A percentile compares a stretch with the other conserved stretches of the same genome.
phyloP scores from a whole-genome alignment of 2,888 invertebrate species.

The Junonia oenone region DNA sequence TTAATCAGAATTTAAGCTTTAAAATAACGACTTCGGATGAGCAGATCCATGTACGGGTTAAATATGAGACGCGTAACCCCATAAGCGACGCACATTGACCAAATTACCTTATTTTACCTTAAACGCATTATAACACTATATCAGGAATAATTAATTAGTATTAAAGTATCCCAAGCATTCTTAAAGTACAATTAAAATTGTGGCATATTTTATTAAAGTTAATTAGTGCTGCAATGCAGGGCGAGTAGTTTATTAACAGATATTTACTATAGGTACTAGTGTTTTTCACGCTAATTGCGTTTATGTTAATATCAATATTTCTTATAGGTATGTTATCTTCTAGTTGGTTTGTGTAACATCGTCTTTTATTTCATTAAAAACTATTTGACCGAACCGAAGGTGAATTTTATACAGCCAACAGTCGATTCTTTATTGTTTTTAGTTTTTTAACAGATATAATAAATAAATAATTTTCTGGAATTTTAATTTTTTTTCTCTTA shows the following conservation, averaged over 20 bases:
- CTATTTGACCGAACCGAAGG: too few species aligned
- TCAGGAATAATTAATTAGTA: constrained; percentile 13
- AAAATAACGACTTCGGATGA: not conserved
- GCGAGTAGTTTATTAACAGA: not conserved
- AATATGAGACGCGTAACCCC: constrained; percentile 14
- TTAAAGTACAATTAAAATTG: constrained; percentile 15
- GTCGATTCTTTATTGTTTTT: too few species aligned
- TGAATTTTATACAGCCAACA: too few species aligned
- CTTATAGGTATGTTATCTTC: too few species aligned
- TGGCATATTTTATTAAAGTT: constrained; percentile 9
- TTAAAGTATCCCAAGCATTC: constrained; percentile 12
- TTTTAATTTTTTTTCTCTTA: too few species aligned
- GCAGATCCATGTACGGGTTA: not conserved
- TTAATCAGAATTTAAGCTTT: not conserved
- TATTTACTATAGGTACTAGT: not conserved
- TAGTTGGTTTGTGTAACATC: too few species aligned
- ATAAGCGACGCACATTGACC: constrained; percentile 1
- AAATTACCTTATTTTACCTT: constrained; percentile 11
- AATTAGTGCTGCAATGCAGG: constrained; percentile 9
- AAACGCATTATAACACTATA: constrained; percentile 6
- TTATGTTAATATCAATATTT: not conserved
- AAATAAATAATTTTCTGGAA: too few species aligned
- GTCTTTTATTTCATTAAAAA: too few species aligned
- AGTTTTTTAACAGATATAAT: too few species aligned
- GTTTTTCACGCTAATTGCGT: not conserved